A percentile compares a stretch with the other conserved stretches of the same genome.
Evolutionary conservation across 2,888 invertebrate genomes (phyloP).

Genomic region (Agrotis puta): DNA sequence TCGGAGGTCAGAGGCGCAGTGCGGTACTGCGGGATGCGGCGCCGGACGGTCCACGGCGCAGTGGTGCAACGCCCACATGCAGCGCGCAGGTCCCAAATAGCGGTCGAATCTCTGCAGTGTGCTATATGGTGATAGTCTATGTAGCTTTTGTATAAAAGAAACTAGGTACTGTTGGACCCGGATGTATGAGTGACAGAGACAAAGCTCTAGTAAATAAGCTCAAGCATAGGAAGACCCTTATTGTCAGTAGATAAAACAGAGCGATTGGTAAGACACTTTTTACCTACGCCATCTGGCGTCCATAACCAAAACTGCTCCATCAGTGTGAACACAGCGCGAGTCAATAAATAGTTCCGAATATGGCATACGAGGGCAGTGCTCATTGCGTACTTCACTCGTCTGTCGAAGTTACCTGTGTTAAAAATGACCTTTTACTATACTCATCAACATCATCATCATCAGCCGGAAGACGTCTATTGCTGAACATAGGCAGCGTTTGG

Average conservation of each 20-base stretch:
- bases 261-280: not conserved
- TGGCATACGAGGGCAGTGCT: not conserved
- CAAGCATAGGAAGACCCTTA: not conserved
- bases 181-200: not conserved
- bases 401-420: not conserved
- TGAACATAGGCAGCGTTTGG: no score
- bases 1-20: constrained; percentile 22
- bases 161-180: not conserved
- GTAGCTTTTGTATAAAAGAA: not conserved
- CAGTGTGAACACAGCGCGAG: not conserved
- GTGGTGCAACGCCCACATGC: constrained; percentile 35
- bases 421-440: not conserved
- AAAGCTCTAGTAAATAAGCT: not conserved
- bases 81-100: constrained; percentile 30
- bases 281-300: not conserved
- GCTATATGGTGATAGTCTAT: constrained; percentile 7
- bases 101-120: constrained; percentile 36
- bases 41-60: not conserved
- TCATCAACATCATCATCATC: no score
- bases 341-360: not conserved
- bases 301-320: not conserved
- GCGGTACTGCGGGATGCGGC: not conserved
- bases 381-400: not conserved
- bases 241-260: not conserved
- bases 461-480: no score